Evolutionary conservation across 2,797 vertebrate genomes (phyloP), one percentile per base, ranked within the genome.

Genomic region (Clarias laeviceps): DNA sequence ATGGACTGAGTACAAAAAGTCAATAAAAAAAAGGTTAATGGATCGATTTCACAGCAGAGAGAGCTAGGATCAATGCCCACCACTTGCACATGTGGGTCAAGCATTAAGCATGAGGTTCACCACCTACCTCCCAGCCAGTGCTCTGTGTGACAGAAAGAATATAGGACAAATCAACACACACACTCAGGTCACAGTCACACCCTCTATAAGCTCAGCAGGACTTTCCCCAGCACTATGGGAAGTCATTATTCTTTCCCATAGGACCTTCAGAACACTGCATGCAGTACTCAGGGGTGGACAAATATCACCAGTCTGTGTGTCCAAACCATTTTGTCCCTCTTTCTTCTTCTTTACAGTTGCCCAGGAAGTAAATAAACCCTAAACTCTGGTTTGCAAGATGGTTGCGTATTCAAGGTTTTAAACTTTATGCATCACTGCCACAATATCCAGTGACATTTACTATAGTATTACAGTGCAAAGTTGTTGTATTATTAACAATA

Each of bases 81-180:
- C 95, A 95, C 95, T 96, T 96, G 97, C 96, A 97, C 96, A 96
- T 95, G 94, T 96, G 97, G 97, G 96, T 92, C 93, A 96, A 99
- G 97, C 98, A 91, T 96, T 96, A 94, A 95, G 96, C 95, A 96
- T 95, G 89, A 95, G 93, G 83, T 85, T 86, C 45, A 91, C 95
- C 96, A 99, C 98, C 98, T 99, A 99, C 98, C 98, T 99, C 98
- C 98, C 98, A 99, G 98, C 98, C 98, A 96, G 98, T 99, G 96
- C 98, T 99, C 98, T 99, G 98, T 99, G 94, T 98, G 96, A 98
- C 93, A 97, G 96, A 98, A 96, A 97, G 96, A 97, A 97, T 95
- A 96, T 92, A 95, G 90, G 90, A 95, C 91, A 95, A 87, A 91
- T 91, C 88, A 93, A 94, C 87, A 95, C 91, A 91, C 86, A 59